These are phyloP conservation scores for Trachymyrmex cornetzi DNA, from an alignment of 1,140 invertebrate species.

Conservation along the genomic window DNA sequence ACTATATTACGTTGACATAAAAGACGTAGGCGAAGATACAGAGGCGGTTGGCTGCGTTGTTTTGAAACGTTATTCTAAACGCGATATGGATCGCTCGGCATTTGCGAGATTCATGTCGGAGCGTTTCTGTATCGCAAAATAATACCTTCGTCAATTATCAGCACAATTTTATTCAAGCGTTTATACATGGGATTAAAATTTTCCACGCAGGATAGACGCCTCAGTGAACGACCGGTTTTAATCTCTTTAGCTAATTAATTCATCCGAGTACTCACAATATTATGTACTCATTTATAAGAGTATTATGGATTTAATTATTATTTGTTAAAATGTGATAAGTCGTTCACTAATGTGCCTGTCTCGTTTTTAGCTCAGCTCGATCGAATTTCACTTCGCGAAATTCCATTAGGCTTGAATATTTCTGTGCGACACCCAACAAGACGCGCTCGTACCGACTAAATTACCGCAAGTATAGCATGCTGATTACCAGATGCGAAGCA, in stretches of 20 bases:
- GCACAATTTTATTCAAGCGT: conserved; percentile 13
- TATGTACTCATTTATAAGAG: neutral
- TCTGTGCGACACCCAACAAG: neutral
- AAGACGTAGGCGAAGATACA: neutral
- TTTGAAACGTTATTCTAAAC: conserved; percentile 46
- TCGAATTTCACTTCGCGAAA: neutral
- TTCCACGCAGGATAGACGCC: neutral
- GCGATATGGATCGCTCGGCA: neutral
- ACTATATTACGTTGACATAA: conserved; percentile 41
- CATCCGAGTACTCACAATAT: neutral
- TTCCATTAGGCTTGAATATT: conserved; percentile 3
- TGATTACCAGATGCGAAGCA: conserved; percentile 4
- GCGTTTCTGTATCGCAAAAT: conserved; percentile 20
- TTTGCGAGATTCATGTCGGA: neutral
- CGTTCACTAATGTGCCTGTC: neutral
- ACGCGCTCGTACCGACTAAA: conserved; percentile 4
- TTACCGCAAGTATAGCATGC: conserved; percentile 19
- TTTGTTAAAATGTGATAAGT: neutral
- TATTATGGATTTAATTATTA: conserved; percentile 12
- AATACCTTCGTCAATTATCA: conserved; percentile 29
- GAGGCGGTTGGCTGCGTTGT: conserved; percentile 55
- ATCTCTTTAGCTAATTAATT: conserved; percentile 7
- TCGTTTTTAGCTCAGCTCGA: neutral
- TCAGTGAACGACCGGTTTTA: neutral
- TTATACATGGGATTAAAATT: neutral